These are phyloP conservation scores for Melanotus villosus DNA, from an alignment of 2,888 invertebrate species.

Conservation along the genomic window DNA sequence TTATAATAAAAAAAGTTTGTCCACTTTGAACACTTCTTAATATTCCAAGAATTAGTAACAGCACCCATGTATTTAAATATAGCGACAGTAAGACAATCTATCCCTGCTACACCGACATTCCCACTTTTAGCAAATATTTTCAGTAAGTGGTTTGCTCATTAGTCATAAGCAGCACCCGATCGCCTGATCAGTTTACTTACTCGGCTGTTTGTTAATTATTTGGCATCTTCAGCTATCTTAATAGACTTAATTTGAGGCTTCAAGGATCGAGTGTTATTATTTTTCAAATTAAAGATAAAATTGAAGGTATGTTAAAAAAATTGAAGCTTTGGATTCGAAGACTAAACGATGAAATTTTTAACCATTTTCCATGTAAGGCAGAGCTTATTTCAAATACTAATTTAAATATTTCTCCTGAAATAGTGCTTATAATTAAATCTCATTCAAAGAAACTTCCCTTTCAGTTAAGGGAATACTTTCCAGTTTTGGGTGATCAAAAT, in stretches of 20 bases:
- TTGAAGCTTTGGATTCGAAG: background rate
- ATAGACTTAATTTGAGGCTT: background rate
- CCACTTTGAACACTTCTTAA: too few relatives aligned
- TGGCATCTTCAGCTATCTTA: background rate
- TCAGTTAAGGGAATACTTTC: too few relatives aligned
- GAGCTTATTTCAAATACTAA: background rate
- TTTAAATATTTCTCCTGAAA: background rate
- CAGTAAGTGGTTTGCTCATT: too few relatives aligned
- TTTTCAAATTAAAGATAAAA: background rate
- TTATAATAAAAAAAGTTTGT: too few relatives aligned
- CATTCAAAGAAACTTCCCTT: background rate
- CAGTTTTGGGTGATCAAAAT: too few relatives aligned
- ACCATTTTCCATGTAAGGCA: background rate
- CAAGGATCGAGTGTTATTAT: background rate
- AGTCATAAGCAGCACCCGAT: too few relatives aligned
- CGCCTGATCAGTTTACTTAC: too few relatives aligned
- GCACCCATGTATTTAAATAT: too few relatives aligned
- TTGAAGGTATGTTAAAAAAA: background rate
- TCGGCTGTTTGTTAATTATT: too few relatives aligned
- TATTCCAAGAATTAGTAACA: too few relatives aligned
- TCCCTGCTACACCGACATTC: background rate
- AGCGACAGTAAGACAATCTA: background rate
- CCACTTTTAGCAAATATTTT: too few relatives aligned
- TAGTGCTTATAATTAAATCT: background rate
- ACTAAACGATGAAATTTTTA: background rate